phyloP scores from a whole-genome alignment of 1,140 invertebrate genomes.

The Drosophila santomea region DNA sequence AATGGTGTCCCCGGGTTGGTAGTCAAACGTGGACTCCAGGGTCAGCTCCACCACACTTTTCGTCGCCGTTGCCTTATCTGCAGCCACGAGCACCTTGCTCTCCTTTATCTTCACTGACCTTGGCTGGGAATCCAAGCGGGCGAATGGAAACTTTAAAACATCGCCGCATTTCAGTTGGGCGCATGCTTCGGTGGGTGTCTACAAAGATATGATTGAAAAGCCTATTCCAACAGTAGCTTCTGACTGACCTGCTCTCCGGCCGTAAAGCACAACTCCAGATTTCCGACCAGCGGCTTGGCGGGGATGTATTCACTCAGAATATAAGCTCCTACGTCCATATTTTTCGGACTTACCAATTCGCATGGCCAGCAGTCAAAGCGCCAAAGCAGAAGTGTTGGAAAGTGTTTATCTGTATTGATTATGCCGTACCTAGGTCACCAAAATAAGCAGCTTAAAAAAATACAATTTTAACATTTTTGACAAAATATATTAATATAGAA shows the following conservation, averaged over 20 bases:
- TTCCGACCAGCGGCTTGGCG: constrained; percentile 60
- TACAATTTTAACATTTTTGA: too few relatives aligned
- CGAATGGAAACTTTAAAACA: constrained; percentile 61
- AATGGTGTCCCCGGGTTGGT: constrained; percentile 73
- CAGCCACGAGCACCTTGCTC: constrained; percentile 45
- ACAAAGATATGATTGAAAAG: constrained; percentile 2
- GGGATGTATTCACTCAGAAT: constrained; percentile 61
- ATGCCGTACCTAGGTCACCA: too few relatives aligned
- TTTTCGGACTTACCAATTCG: neutral
- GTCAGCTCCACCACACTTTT: constrained; percentile 68
- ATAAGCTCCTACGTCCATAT: constrained; percentile 48
- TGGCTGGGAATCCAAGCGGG: constrained; percentile 19
- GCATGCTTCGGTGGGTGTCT: constrained; percentile 13
- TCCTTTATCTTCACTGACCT: constrained; percentile 27
- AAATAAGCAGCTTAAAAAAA: too few relatives aligned
- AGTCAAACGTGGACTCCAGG: constrained; percentile 36
- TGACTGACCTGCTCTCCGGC: constrained; percentile 27
- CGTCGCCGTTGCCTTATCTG: constrained; percentile 28
- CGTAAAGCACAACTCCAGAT: constrained; percentile 54
- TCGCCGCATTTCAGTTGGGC: constrained; percentile 55
- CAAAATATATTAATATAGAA: too few relatives aligned
- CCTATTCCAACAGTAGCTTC: neutral
- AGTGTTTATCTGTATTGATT: too few relatives aligned
- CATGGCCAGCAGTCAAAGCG: constrained; percentile 10
- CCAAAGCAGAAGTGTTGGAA: constrained; percentile 2